These are phyloP conservation scores for Epizoanthus scotinus DNA, from an alignment of 92 coral and sea anemone genomes.

Conservation along the genomic window DNA sequence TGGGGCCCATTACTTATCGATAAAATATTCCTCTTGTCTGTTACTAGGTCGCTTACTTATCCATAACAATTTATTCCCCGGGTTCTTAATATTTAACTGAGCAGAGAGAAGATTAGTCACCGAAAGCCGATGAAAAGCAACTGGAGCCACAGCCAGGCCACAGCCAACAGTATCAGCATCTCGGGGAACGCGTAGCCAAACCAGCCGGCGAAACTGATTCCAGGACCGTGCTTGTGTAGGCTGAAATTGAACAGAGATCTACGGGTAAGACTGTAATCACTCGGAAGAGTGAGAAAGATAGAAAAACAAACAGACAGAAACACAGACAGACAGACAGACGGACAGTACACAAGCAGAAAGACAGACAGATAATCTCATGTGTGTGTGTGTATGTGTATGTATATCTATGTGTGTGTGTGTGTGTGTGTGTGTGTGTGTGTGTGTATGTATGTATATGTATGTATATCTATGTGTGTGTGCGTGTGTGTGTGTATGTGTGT, in stretches of 20 bases:
- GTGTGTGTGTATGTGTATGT: neutral
- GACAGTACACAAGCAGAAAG: too few relatives aligned
- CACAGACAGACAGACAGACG: too few relatives aligned
- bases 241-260: slow-evolving; percentile 45
- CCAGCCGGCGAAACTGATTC: slow-evolving; percentile 95
- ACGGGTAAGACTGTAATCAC: too few relatives aligned
- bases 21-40: too few relatives aligned
- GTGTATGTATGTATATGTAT: neutral
- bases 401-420: too few relatives aligned
- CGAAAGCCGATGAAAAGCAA: slow-evolving; percentile 66
- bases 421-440: neutral
- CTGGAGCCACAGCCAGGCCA: slow-evolving; percentile 98
- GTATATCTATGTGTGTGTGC: neutral
- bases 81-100: too few relatives aligned
- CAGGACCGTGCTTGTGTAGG: slow-evolving; percentile 85
- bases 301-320: too few relatives aligned
- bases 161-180: slow-evolving; percentile 80
- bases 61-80: too few relatives aligned
- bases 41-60: too few relatives aligned
- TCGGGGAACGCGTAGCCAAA: slow-evolving; percentile 95
- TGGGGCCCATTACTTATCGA: too few relatives aligned
- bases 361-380: neutral
- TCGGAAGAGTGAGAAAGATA: too few relatives aligned
- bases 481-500: neutral
- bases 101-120: slow-evolving; percentile 39